These are phyloP conservation scores for Pseudochirops cupreus DNA, from an alignment of 2,797 vertebrate species.

Conservation along the genomic window DNA sequence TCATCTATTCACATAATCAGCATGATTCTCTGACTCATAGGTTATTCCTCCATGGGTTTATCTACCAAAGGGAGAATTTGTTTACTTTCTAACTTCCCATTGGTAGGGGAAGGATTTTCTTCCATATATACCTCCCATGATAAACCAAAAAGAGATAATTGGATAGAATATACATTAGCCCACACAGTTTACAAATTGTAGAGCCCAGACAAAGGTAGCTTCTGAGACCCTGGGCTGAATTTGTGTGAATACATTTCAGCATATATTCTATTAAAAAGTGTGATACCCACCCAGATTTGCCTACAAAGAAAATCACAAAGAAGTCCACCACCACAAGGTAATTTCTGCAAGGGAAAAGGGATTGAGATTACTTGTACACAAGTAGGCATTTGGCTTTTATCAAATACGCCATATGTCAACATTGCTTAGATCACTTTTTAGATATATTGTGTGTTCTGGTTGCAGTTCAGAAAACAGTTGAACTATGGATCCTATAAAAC, in stretches of 20 bases:
- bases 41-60: not conserved
- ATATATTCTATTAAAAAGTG: not conserved
- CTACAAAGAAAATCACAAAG: not conserved
- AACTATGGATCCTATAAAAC: not conserved
- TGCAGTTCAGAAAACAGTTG: not conserved
- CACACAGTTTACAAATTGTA: not conserved
- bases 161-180: not conserved
- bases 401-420: not conserved
- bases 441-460: not conserved
- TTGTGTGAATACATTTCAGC: not conserved
- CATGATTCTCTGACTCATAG: not conserved
- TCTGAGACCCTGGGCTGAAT: not conserved
- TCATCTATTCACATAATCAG: constrained; percentile 3
- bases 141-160: not conserved
- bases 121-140: not conserved
- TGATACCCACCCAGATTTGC: not conserved
- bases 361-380: not conserved
- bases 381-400: not conserved
- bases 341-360: not conserved
- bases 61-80: not conserved
- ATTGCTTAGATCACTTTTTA: not conserved
- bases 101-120: not conserved
- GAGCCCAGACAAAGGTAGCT: not conserved
- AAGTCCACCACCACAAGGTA: not conserved
- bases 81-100: not conserved